Evolutionary conservation across 2,797 vertebrate species (phyloP).

Genomic region (Phaenicophaeus curvirostris): DNA sequence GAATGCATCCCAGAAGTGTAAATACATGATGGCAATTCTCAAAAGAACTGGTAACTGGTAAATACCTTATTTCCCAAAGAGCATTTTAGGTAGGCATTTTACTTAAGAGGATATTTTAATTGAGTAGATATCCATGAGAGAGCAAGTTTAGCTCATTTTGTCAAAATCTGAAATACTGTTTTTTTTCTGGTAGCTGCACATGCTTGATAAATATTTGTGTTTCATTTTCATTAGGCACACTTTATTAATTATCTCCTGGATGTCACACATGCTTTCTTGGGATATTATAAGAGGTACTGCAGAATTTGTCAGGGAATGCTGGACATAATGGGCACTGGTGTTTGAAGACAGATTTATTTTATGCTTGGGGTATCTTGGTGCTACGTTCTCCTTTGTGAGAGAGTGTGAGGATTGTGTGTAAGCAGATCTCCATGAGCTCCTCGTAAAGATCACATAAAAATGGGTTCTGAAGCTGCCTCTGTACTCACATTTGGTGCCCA

Average conservation of each 20-base stretch:
- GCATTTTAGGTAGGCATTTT: neutral
- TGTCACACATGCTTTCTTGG: neutral
- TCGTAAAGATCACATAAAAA: neutral
- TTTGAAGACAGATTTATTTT: neutral
- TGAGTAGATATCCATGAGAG: neutral
- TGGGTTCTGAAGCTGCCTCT: neutral
- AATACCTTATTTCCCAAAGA: neutral
- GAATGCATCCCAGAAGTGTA: neutral
- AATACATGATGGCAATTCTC: neutral
- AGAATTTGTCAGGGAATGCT: neutral
- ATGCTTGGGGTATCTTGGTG: neutral
- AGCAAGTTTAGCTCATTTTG: neutral
- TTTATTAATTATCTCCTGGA: neutral
- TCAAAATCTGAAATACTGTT: neutral
- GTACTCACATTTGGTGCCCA: neutral
- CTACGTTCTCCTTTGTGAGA: rapidly evolving
- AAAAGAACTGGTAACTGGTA: neutral
- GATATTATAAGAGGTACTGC: neutral
- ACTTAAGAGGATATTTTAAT: neutral
- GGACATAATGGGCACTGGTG: neutral
- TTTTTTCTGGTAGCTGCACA: neutral
- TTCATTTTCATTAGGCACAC: neutral
- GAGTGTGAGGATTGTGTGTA: neutral
- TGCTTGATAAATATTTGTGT: neutral
- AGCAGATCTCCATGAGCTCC: neutral